phyloP scores from a whole-genome alignment of 2,113 vertebrate genomes.

The Ceuthmochares aereus region DNA sequence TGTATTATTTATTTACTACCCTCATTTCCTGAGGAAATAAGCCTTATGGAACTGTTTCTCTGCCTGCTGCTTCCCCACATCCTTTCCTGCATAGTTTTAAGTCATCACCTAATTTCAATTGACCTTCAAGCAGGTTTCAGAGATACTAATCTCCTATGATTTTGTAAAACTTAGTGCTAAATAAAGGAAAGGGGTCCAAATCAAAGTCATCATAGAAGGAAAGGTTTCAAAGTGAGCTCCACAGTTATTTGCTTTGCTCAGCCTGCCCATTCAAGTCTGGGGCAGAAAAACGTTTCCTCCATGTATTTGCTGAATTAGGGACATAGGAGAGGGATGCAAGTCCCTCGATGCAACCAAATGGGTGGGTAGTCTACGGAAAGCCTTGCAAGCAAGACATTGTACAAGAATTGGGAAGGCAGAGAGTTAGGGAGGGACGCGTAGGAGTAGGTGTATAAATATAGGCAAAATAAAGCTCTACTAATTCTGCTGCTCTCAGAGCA shows the following conservation, averaged over 20 bases:
- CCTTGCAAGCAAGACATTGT: neutral
- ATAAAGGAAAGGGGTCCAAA: neutral
- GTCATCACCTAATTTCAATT: neutral
- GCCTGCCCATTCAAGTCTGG: neutral
- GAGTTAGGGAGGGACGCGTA: neutral
- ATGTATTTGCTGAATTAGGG: neutral
- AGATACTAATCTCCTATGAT: neutral
- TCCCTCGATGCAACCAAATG: neutral
- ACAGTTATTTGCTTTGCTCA: neutral
- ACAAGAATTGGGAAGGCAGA: neutral
- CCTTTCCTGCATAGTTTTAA: neutral
- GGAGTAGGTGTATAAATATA: neutral
- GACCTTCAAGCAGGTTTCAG: neutral
- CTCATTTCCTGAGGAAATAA: constrained; percentile 14
- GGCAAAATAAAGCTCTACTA: neutral
- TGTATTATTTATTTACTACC: neutral
- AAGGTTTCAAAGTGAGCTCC: neutral
- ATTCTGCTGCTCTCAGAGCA: neutral
- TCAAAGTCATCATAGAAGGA: neutral
- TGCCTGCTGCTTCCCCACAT: neutral
- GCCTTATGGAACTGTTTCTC: neutral
- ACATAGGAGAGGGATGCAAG: neutral
- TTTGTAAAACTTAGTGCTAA: neutral
- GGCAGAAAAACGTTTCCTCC: neutral
- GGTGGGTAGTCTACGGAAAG: neutral